Conservation (phyloP, 2,797 vertebrate species). For the Chromobotia macracanthus region DNA sequence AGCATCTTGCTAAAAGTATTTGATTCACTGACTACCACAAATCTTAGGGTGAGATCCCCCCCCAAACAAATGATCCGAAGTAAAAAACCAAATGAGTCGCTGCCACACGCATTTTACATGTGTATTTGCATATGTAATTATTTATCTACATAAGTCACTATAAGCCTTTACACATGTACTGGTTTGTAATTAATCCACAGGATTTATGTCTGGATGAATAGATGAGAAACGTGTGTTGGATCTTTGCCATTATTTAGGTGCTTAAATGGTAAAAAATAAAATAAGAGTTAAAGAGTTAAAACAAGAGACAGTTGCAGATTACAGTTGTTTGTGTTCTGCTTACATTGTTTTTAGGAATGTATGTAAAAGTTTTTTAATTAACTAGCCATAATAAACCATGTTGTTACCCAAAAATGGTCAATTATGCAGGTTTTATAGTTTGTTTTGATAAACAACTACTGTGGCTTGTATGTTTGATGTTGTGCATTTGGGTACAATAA, state of each 20-base stretch:
- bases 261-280: not conserved
- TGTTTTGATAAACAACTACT: not conserved
- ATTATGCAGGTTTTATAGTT: not conserved
- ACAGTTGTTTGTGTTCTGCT: conserved; percentile 1
- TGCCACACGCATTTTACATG: not conserved
- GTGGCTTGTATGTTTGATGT: not conserved
- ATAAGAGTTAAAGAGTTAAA: not conserved
- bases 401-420: not conserved
- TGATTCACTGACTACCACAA: not conserved
- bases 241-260: not conserved
- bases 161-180: not conserved
- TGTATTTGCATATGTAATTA: not conserved
- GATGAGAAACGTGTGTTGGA: not conserved
- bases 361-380: not conserved
- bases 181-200: not conserved
- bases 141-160: not conserved
- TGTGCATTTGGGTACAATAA: not conserved
- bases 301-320: too few relatives aligned
- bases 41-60: not conserved
- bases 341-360: not conserved
- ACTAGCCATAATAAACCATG: not conserved
- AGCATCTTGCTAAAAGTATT: conserved; percentile 12
- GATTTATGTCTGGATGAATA: not conserved
- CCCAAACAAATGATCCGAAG: not conserved
- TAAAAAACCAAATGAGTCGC: not conserved